These are phyloP conservation scores for Antechinus flavipes DNA, from an alignment of 2,113 vertebrate genomes.

Conservation along the genomic window DNA sequence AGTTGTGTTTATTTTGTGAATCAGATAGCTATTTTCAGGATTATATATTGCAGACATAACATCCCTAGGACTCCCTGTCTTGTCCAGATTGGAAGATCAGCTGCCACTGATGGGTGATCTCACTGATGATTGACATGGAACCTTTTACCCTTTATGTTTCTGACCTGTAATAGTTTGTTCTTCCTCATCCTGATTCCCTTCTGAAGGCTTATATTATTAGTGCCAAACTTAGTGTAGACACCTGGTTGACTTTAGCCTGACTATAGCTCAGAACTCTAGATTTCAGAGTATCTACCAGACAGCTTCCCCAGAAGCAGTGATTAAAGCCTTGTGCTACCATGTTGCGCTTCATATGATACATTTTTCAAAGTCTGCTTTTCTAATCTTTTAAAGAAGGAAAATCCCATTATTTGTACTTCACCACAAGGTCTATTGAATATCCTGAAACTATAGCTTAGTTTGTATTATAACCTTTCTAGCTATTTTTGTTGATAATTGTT, in stretches of 20 bases:
- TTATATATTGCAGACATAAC: neutral
- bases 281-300: neutral
- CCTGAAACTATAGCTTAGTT: neutral
- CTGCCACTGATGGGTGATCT: neutral
- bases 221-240: neutral
- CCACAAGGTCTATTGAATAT: neutral
- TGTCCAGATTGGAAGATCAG: neutral
- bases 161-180: neutral
- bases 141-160: neutral
- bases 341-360: neutral
- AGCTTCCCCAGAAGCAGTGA: neutral
- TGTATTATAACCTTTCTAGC: neutral
- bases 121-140: neutral
- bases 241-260: neutral
- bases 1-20: neutral
- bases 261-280: neutral
- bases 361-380: neutral
- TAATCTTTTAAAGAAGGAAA: slow-evolving; percentile 21
- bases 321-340: neutral
- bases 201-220: neutral
- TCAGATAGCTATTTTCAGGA: neutral
- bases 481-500: slow-evolving; percentile 18
- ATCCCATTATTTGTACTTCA: slow-evolving; percentile 7
- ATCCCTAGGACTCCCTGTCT: neutral
- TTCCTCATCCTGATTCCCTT: neutral